Evolutionary conservation across 2,113 vertebrate genomes (phyloP), one percentile per base, ranked within the genome.

Genomic region (Macrotus californicus): DNA sequence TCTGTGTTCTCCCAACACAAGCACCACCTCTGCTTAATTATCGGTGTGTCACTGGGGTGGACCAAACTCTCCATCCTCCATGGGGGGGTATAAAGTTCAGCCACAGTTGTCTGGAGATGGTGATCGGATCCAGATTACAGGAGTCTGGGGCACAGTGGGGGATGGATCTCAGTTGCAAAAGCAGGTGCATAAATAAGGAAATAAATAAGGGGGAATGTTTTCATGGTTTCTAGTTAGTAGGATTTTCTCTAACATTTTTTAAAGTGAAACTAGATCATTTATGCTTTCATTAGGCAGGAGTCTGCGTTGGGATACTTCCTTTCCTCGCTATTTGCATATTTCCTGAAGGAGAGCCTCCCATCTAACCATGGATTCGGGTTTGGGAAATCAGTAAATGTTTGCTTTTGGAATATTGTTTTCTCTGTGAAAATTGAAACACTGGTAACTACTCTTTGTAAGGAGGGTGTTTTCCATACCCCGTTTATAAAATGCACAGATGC

Each of bases 21-120:
- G 70, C 77, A 54, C 84, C 13, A 34, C 13, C 84, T 64, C 29
- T 7, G 26, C 29, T 64, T 64, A 29, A 64, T 31, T 64, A 64
- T 8, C 31, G 61, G 61, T 59, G 26, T 86, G 43, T 66, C 72
- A 34, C 36, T 59, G 94, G 77, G 80, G 87, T 94, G 90, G 92
- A 87, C 81, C 95, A 41, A 70, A 48, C 87, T 91, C 84, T 59
- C 31, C 54, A 69, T 31, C 75, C 61, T 43, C 77, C 92, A 1
- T 15, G 56, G 81, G 93, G 95, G 76, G 66, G 95, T 72, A 88
- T 84, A 31, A 31, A 15, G 70, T 92, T 85, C 84, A 93, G 64
- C 93, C 92, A 29, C 90, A 88, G 56, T 61, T 85, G 81, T 96
- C 94, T 83, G 73, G 69, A 93, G 94, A 91, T 36, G 75, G 6